These are phyloP conservation scores for Ibycter americanus DNA, from an alignment of 2,797 vertebrate genomes.

Conservation along the genomic window DNA sequence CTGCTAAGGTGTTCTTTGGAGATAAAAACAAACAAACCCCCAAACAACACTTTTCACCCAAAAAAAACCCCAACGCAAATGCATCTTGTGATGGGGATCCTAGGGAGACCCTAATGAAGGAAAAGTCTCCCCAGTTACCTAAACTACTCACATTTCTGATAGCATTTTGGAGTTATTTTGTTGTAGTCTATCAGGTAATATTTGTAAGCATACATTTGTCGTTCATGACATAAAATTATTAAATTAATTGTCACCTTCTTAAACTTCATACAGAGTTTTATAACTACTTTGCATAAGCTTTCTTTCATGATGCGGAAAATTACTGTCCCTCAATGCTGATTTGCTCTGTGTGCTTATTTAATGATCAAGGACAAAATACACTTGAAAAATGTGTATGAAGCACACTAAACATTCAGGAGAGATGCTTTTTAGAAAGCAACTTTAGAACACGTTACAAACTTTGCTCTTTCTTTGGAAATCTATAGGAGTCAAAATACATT, in stretches of 20 bases:
- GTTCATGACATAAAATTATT: not conserved
- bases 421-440: not conserved
- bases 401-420: not conserved
- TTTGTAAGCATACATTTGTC: not conserved
- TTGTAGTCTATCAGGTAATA: not conserved
- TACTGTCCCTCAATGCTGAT: not conserved
- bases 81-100: not conserved
- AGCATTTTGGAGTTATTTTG: constrained; percentile 4
- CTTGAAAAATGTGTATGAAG: not conserved
- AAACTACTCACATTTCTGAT: constrained; percentile 3
- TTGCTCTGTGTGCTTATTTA: not conserved
- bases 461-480: not conserved
- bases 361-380: not conserved
- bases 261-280: not conserved
- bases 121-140: not conserved
- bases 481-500: not conserved
- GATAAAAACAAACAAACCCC: constrained; percentile 61
- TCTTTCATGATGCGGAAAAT: not conserved
- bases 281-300: not conserved
- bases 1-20: constrained; percentile 79
- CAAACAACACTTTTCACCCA: not conserved
- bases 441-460: not conserved
- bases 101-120: constrained; percentile 52
- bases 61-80: not conserved
- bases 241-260: not conserved